Percentiles rank a stretch among this genome's conserved stretches.
These are phyloP conservation scores for Acanthopleura granulata DNA, from an alignment of 2,888 invertebrate genomes.

Conservation along the genomic window DNA sequence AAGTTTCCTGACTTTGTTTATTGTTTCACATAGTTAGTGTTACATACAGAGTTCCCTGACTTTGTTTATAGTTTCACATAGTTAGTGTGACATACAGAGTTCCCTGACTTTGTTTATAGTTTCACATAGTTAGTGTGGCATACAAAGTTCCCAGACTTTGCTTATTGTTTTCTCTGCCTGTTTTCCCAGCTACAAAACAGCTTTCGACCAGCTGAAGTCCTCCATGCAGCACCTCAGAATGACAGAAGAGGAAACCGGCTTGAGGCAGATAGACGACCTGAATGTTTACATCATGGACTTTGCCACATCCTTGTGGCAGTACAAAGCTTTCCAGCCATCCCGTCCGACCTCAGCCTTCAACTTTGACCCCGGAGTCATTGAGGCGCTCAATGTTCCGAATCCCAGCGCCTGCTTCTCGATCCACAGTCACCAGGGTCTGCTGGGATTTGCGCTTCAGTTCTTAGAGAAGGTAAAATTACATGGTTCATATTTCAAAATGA, in stretches of 20 bases:
- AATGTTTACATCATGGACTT: slow-evolving; percentile 34
- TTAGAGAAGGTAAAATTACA: slow-evolving; percentile 26
- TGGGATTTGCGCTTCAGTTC: slow-evolving; percentile 28
- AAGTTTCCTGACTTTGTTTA: too few relatives aligned
- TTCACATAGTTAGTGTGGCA: too few relatives aligned
- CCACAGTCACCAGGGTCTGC: slow-evolving; percentile 25
- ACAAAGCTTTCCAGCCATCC: slow-evolving; percentile 17
- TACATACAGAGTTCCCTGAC: too few relatives aligned
- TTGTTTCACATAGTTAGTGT: too few relatives aligned
- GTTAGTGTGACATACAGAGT: too few relatives aligned
- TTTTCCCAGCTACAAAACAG: slow-evolving; percentile 24
- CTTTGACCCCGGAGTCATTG: slow-evolving; percentile 17
- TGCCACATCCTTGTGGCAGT: slow-evolving; percentile 32
- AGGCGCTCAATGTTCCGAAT: slow-evolving; percentile 16
- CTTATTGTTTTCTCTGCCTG: neutral
- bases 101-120: too few relatives aligned
- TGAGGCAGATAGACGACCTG: slow-evolving; percentile 23
- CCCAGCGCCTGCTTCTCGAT: slow-evolving; percentile 21
- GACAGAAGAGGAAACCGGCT: neutral
- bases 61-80: too few relatives aligned
- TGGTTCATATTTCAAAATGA: too few relatives aligned
- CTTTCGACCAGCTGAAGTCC: slow-evolving; percentile 18
- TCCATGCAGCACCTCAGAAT: slow-evolving; percentile 14
- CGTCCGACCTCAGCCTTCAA: slow-evolving; percentile 17
- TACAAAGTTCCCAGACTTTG: too few relatives aligned